Evolutionary conservation across 2,888 invertebrate species (phyloP).

Genomic region (Philereme transversata): DNA sequence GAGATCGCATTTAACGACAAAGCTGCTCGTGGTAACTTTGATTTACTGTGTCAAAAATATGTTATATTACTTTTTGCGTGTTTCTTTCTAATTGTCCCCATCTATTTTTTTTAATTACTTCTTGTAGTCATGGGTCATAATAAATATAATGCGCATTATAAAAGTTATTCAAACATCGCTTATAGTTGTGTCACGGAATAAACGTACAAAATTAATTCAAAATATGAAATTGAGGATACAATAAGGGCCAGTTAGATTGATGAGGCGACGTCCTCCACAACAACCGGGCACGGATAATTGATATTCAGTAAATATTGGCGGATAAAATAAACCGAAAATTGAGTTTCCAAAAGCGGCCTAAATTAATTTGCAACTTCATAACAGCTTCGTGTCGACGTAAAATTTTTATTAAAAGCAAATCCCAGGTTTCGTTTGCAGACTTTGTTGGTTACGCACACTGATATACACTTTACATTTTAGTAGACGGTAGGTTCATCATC

Average conservation of each 20-base stretch:
- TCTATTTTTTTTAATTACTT: too few species aligned
- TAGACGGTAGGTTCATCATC: too few species aligned
- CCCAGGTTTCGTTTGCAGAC: constrained; percentile 50
- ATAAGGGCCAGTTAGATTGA: constrained; percentile 61
- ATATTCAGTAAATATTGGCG: constrained; percentile 81
- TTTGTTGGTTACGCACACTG: constrained; percentile 46
- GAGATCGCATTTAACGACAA: too few species aligned
- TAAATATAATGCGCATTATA: too few species aligned
- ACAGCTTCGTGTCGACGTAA: constrained; percentile 69
- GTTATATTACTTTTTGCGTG: too few species aligned
- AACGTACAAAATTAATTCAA: constrained; percentile 4
- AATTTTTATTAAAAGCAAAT: constrained; percentile 74
- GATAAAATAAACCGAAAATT: constrained; percentile 81
- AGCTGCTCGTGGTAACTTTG: too few species aligned
- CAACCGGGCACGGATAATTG: constrained; percentile 68
- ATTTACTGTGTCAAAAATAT: too few species aligned
- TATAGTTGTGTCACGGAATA: too few species aligned
- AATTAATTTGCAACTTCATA: constrained; percentile 82
- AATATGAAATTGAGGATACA: constrained; percentile 37
- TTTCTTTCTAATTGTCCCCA: too few species aligned
- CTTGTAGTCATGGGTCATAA: too few species aligned
- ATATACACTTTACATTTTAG: constrained; percentile 12
- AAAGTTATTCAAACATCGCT: too few species aligned
- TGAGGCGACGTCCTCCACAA: constrained; percentile 47
- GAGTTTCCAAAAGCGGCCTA: constrained; percentile 77